Conservation (phyloP, 2,797 vertebrate species). For the Acomys russatus region DNA sequence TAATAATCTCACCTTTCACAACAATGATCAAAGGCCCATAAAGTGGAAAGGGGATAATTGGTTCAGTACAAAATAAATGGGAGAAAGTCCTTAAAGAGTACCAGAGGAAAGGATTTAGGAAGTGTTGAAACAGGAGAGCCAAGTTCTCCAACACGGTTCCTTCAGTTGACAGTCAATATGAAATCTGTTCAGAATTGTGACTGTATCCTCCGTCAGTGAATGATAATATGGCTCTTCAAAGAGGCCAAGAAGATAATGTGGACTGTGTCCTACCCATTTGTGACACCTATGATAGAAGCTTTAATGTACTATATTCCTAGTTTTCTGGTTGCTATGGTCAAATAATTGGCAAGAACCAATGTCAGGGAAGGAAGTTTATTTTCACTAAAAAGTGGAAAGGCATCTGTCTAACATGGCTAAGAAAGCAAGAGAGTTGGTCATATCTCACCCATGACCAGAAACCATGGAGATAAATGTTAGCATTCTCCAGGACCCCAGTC, state of each 20-base stretch:
- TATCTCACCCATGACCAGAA: background rate
- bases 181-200: background rate
- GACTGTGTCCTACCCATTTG: background rate
- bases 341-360: background rate
- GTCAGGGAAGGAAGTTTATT: background rate
- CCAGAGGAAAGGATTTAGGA: background rate
- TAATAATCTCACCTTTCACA: background rate
- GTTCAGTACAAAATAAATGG: background rate
- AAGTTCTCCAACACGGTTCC: background rate
- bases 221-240: background rate
- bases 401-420: background rate
- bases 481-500: background rate
- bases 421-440: background rate
- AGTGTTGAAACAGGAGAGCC: background rate
- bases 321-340: background rate
- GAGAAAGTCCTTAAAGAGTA: background rate
- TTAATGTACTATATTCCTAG: background rate
- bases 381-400: background rate
- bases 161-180: background rate
- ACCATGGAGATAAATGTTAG: background rate
- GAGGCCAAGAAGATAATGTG: background rate
- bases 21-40: background rate
- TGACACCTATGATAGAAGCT: background rate
- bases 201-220: background rate
- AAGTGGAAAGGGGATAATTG: background rate